These are phyloP conservation scores for Oryzias javanicus DNA, from an alignment of 2,113 vertebrate genomes.

Conservation along the genomic window DNA sequence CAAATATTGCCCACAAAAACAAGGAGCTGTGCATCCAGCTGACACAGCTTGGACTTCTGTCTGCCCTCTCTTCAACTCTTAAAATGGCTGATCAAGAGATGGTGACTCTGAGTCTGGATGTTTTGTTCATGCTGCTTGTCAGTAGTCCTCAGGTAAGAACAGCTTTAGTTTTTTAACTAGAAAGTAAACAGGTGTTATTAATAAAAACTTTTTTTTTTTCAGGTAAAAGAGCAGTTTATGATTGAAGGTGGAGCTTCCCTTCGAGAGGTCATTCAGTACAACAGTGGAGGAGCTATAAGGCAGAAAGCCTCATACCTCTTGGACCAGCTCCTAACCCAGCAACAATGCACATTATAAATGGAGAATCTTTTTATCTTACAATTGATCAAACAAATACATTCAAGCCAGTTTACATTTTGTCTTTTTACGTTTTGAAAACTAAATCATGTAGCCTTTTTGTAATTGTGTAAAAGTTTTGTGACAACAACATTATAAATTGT, in stretches of 20 bases:
- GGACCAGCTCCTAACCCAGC: conserved; percentile 49
- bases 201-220: not conserved
- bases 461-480: not conserved
- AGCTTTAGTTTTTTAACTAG: no score
- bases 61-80: conserved; percentile 76
- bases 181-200: no score
- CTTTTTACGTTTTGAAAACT: conserved; percentile 1
- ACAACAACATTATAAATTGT: not conserved
- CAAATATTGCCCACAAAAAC: conserved; percentile 84
- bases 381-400: not conserved
- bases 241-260: conserved; percentile 74
- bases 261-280: conserved; percentile 80
- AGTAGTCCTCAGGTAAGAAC: conserved; percentile 79
- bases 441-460: not conserved
- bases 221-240: conserved; percentile 82
- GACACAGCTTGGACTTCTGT: conserved; percentile 70
- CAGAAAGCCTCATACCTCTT: conserved; percentile 72
- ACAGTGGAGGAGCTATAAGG: conserved; percentile 77
- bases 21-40: conserved; percentile 77
- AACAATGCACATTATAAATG: conserved; percentile 15
- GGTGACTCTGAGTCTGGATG: conserved; percentile 84
- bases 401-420: not conserved
- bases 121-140: conserved; percentile 82
- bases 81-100: conserved; percentile 74
- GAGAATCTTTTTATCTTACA: fast-evolving